A percentile compares a stretch with the other conserved stretches of the same genome.
These are phyloP conservation scores for Aleadryas rufinucha DNA, from an alignment of 2,113 vertebrate genomes.

Conservation along the genomic window DNA sequence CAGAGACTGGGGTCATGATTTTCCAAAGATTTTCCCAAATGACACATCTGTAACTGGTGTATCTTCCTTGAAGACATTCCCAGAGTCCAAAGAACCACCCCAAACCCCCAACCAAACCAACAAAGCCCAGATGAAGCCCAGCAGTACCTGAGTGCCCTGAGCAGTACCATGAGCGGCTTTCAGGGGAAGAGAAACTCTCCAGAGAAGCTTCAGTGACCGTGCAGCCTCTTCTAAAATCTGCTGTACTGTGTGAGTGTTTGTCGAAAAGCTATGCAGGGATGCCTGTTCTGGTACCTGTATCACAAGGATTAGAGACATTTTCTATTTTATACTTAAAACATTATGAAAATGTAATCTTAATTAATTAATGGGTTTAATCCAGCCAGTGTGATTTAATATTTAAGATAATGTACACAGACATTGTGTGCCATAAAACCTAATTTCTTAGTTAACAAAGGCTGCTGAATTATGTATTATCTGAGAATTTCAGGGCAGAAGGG, in stretches of 20 bases:
- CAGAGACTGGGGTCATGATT: not conserved
- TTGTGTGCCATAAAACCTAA: constrained; percentile 3
- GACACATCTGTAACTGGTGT: not conserved
- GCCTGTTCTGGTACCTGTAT: constrained; percentile 49
- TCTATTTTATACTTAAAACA: not conserved
- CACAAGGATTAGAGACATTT: not conserved
- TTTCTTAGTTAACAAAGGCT: constrained; percentile 19
- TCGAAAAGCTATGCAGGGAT: constrained; percentile 64
- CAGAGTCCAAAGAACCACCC: no score
- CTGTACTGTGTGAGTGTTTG: constrained; percentile 72
- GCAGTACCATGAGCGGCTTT: not conserved
- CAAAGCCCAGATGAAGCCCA: not conserved
- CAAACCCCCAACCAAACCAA: not conserved
- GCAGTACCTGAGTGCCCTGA: constrained; percentile 64
- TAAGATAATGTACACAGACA: not conserved
- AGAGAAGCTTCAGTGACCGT: constrained; percentile 83
- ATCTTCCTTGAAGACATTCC: not conserved
- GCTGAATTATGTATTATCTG: constrained; percentile 42
- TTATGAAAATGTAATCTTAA: not conserved
- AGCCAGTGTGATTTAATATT: not conserved
- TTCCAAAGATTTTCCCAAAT: not conserved
- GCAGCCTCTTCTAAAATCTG: constrained; percentile 86
- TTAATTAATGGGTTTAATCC: constrained; percentile 25
- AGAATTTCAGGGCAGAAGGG: not conserved
- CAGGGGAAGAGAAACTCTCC: constrained; percentile 87